phyloP scores from a whole-genome alignment of 2,797 vertebrate species.

The Masticophis lateralis region DNA sequence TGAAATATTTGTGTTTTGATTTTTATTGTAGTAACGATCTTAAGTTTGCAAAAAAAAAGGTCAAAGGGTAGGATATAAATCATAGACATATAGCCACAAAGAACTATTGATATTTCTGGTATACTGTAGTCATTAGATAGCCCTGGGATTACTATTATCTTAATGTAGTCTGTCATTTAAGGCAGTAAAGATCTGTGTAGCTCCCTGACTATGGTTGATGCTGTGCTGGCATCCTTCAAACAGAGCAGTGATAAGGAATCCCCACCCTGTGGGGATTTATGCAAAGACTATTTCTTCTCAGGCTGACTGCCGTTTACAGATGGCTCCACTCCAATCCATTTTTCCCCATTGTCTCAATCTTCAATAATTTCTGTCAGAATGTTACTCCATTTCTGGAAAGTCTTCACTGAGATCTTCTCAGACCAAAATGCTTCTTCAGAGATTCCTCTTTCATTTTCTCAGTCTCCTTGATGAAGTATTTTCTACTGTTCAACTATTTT shows the following conservation, averaged over 20 bases:
- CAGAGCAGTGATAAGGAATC: neutral
- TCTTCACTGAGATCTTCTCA: neutral
- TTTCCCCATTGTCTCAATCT: neutral
- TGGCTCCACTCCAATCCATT: neutral
- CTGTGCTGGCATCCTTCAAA: neutral
- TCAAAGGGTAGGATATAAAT: neutral
- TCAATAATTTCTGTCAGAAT: neutral
- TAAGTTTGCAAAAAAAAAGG: neutral
- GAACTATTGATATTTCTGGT: neutral
- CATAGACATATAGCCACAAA: neutral
- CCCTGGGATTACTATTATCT: neutral
- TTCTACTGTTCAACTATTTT: neutral
- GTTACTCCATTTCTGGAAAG: neutral
- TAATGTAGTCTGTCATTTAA: neutral
- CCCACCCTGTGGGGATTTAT: neutral
- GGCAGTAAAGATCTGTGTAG: neutral
- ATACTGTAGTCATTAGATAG: neutral
- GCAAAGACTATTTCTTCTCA: neutral
- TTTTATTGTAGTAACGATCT: neutral
- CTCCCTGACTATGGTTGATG: neutral
- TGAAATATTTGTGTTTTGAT: neutral
- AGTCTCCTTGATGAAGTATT: neutral
- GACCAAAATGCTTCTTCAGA: neutral
- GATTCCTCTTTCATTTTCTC: neutral
- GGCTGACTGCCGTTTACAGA: neutral